Conservation (phyloP, 2,113 vertebrate genomes). For the Centropus bengalensis region DNA sequence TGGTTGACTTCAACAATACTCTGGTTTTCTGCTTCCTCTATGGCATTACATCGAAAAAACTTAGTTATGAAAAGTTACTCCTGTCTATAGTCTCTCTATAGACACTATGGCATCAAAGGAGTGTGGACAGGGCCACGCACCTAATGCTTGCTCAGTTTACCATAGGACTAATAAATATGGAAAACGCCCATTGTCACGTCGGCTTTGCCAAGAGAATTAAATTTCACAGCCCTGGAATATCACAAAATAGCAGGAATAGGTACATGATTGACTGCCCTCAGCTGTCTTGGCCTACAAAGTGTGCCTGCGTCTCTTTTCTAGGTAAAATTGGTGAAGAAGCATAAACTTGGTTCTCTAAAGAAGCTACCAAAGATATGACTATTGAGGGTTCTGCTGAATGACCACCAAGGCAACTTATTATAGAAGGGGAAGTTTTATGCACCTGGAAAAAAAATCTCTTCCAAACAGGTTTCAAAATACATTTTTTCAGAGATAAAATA, state of each 20-base stretch:
- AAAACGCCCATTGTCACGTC: rapidly evolving
- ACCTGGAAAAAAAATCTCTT: rapidly evolving
- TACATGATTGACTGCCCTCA: neutral
- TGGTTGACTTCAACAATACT: neutral
- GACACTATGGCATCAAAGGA: neutral
- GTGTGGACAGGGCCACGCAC: rapidly evolving
- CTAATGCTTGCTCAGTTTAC: neutral
- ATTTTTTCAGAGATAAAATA: neutral
- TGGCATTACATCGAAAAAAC: neutral
- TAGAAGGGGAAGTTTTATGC: neutral
- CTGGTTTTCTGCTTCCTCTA: neutral
- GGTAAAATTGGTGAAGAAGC: neutral
- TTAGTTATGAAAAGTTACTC: neutral
- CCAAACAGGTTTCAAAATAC: neutral
- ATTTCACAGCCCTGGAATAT: neutral
- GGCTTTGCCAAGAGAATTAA: neutral
- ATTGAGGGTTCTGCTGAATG: neutral
- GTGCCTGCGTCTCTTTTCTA: neutral
- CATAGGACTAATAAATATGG: rapidly evolving
- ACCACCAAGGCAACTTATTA: neutral
- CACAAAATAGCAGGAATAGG: neutral
- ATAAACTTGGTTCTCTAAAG: neutral
- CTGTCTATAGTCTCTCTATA: neutral
- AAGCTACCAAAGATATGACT: neutral
- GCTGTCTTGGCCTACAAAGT: neutral